Evolutionary conservation across 2,113 vertebrate species (phyloP).

Genomic region (Pseudopodoces humilis): DNA sequence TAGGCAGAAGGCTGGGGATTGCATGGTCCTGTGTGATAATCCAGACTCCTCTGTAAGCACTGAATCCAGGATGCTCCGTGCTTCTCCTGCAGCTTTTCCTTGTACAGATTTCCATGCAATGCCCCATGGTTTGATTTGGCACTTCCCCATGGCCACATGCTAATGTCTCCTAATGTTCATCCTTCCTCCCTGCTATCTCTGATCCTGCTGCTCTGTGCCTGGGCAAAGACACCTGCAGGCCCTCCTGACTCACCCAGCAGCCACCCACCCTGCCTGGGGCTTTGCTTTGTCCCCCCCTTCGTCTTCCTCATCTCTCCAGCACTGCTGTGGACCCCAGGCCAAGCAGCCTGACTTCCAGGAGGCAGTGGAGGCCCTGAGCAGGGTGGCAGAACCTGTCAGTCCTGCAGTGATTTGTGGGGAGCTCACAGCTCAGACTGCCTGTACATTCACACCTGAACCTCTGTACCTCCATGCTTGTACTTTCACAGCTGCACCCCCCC

Average conservation of each 20-base stretch:
- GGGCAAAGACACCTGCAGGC: background rate
- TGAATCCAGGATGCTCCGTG: background rate
- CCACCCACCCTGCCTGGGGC: background rate
- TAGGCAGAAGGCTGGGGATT: background rate
- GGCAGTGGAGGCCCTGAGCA: background rate
- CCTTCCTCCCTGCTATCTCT: background rate
- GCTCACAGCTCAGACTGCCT: background rate
- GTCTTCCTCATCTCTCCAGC: background rate
- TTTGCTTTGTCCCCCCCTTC: background rate
- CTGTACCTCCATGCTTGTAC: background rate
- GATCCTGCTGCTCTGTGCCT: background rate
- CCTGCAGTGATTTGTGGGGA: background rate
- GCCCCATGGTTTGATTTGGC: background rate
- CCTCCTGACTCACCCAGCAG: background rate
- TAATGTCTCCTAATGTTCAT: background rate
- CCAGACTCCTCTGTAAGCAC: background rate
- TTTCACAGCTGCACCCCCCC: background rate
- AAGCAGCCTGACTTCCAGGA: background rate
- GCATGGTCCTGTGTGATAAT: background rate
- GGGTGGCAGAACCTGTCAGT: background rate
- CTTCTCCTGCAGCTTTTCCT: conserved; percentile 15
- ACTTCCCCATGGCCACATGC: background rate
- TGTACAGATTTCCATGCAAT: background rate
- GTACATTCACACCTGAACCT: background rate
- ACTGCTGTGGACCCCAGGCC: background rate